Evolutionary conservation across 2,797 vertebrate species (phyloP).

Genomic region (Chelon labrosus): DNA sequence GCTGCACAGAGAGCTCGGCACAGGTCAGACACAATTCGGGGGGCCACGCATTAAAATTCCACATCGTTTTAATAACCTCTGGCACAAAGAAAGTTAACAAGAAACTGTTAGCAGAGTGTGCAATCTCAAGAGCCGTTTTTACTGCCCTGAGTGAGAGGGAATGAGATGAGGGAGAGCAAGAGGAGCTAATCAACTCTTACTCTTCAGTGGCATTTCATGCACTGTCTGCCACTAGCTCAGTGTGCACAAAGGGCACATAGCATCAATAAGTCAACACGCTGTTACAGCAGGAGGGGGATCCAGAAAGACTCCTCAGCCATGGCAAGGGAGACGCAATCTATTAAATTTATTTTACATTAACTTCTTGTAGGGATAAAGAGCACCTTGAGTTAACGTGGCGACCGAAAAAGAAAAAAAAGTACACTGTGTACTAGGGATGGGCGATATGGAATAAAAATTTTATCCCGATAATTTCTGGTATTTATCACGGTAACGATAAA

Average conservation of each 20-base stretch:
- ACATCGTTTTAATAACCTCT: conserved; percentile 64
- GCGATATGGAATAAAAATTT: too few relatives aligned
- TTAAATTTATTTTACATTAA: conserved; percentile 41
- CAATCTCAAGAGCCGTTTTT: conserved; percentile 59
- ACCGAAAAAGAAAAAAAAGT: conserved; percentile 20
- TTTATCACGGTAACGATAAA: too few relatives aligned
- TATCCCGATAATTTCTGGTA: too few relatives aligned
- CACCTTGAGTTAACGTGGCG: conserved; percentile 30
- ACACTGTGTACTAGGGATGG: too few relatives aligned
- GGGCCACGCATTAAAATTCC: conserved; percentile 29
- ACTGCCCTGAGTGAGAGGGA: conserved; percentile 54
- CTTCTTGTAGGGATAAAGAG: conserved; percentile 17
- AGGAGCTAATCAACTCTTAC: conserved; percentile 71
- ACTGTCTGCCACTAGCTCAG: conserved; percentile 58
- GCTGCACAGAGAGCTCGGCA: conserved; percentile 6
- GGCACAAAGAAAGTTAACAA: conserved; percentile 64
- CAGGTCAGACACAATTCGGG: conserved; percentile 27
- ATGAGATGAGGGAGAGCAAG: conserved; percentile 59
- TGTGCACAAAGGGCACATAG: conserved; percentile 58
- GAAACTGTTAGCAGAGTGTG: conserved; percentile 50
- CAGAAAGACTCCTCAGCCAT: conserved; percentile 43
- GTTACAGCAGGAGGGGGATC: conserved; percentile 38
- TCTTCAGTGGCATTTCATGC: conserved; percentile 65
- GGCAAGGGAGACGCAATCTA: conserved; percentile 37
- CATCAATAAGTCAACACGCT: conserved; percentile 61